These are phyloP conservation scores for Synergus umbraculus DNA, from an alignment of 2,888 invertebrate species.

Conservation along the genomic window DNA sequence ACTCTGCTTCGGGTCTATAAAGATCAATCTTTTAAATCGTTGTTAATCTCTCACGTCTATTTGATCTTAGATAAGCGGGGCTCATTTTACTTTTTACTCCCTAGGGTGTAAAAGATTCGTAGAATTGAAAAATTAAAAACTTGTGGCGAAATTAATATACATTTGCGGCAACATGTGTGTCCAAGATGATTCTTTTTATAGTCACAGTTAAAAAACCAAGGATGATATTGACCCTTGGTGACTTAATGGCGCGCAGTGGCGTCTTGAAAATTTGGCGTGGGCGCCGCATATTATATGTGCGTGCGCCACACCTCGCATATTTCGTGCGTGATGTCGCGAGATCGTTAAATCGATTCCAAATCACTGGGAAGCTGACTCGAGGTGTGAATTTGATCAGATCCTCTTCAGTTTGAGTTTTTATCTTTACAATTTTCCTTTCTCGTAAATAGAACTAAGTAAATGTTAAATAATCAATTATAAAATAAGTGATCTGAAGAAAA, in stretches of 20 bases:
- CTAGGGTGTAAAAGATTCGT: neutral
- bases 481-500: neutral
- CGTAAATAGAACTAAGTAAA: too few relatives aligned
- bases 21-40: neutral
- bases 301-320: slow-evolving; percentile 74
- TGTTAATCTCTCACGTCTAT: neutral
- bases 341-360: slow-evolving; percentile 55
- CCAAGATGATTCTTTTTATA: neutral
- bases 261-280: slow-evolving; percentile 66
- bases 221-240: slow-evolving; percentile 42
- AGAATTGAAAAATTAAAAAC: neutral
- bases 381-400: neutral
- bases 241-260: slow-evolving; percentile 50
- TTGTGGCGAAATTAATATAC: neutral
- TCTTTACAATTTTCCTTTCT: too few relatives aligned
- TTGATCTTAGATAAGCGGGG: neutral
- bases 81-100: too few relatives aligned
- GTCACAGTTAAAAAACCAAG: slow-evolving; percentile 9
- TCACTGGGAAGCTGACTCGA: neutral
- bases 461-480: too few relatives aligned
- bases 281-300: slow-evolving; percentile 60
- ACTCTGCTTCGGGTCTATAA: too few relatives aligned
- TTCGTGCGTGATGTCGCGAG: slow-evolving; percentile 73
- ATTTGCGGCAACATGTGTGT: neutral
- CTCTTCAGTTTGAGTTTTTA: too few relatives aligned